Evolutionary conservation across 2,113 vertebrate species (phyloP), one percentile per base, ranked within the genome.

Genomic region (Ivindomyrus marchei): DNA sequence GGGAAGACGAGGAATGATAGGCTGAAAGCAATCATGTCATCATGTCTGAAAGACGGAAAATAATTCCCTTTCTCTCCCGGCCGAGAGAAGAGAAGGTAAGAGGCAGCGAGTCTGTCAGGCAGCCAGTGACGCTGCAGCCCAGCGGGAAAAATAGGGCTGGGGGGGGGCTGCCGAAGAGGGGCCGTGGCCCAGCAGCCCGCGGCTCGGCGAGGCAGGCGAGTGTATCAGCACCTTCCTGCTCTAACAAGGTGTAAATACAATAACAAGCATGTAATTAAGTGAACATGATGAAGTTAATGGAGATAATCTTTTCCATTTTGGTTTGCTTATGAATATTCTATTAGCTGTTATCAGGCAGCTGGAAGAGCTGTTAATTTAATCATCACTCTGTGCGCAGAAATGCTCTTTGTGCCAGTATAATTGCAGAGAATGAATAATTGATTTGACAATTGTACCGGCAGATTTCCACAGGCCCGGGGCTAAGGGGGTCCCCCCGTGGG

Each of bases 241-340:
- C 98, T 99, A 99, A 99, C 98, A 98, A 99, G 98, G 98, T 99
- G 98, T 99, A 99, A 99, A 99, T 99, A 99, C 98, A 99, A 99
- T 99, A 99, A 99, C 98, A 99, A 99, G 98, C 98, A 98, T 99
- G 98, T 99, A 99, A 99, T 99, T 99, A 99, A 99, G 98, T 99
- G 98, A 99, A 97, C 98, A 99, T 99, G 98, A 99, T 99, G 98
- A 99, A 99, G 98, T 99, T 99, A 99, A 99, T 99, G 98, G 98
- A 99, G 98, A 99, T 99, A 98, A 99, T 99, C 98, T 98, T 99
- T 99, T 99, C 97, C 97, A 97, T 98, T 97, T 98, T 98, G 97
- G 97, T 94, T 95, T 95, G 97, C 97, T 98, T 99, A 99, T 99
- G 98, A 99, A 99, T 99, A 99, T 99, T 99, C 98, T 98, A 99